Evolutionary conservation across 1,140 invertebrate species (phyloP).

Genomic region (Eurytemora carolleeae): DNA sequence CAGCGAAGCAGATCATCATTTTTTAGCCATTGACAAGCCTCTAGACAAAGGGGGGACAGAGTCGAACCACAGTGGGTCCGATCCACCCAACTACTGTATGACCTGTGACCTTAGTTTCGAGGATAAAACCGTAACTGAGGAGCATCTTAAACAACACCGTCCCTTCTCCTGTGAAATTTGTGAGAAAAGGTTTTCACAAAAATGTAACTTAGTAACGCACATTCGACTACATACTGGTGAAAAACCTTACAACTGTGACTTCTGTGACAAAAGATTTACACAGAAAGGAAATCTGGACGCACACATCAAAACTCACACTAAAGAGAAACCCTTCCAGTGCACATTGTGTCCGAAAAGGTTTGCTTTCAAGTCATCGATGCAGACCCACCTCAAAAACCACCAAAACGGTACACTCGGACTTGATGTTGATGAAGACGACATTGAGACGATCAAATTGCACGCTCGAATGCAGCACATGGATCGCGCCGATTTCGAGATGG

Average conservation of each 20-base stretch:
- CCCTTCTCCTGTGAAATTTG: constrained; percentile 25
- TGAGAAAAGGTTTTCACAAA: constrained; percentile 28
- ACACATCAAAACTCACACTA: constrained; percentile 69
- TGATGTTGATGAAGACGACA: neutral
- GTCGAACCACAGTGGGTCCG: neutral
- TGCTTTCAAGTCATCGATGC: constrained; percentile 88
- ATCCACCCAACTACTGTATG: neutral
- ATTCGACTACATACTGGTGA: constrained; percentile 28
- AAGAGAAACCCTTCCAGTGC: constrained; percentile 72
- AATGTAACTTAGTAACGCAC: constrained; percentile 26
- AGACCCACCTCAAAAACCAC: constrained; percentile 50
- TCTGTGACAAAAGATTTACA: constrained; percentile 30
- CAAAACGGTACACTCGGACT: neutral
- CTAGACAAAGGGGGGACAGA: constrained; percentile 6
- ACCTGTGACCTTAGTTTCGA: constrained; percentile 2
- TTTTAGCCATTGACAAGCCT: constrained; percentile 14
- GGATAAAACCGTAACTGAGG: neutral
- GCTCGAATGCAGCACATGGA: neutral
- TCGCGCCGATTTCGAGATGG: too few relatives aligned
- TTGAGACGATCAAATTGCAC: neutral
- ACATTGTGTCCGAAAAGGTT: constrained; percentile 71
- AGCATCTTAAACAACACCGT: constrained; percentile 11
- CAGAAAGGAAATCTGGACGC: constrained; percentile 32
- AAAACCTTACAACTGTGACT: constrained; percentile 28
- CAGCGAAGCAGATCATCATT: constrained; percentile 3